Evolutionary conservation across 2,797 vertebrate species (phyloP), one percentile per base, ranked within the genome.

Genomic region (Ispidina lecontei): DNA sequence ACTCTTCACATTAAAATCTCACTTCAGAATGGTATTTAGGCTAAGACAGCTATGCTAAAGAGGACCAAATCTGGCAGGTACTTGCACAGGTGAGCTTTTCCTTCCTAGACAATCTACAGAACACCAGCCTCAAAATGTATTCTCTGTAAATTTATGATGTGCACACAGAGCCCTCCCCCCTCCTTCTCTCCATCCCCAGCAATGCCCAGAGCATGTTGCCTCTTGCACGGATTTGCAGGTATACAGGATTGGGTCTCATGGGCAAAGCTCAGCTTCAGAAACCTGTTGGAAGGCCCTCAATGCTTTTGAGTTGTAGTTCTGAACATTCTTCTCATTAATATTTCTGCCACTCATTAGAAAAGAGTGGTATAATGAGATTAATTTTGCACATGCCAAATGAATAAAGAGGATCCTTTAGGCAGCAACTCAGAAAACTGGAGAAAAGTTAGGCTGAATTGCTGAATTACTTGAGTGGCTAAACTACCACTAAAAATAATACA

Each of bases 271-370:
- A 67, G 25, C 44, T 56, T 37, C 43, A 73, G 21, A 63, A 72
- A 62, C 14, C 35, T 13, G 9, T 3, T n/a, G 35, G 35, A 72
- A 91, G 5, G 47, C 21, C 69, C 59, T 81, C 46, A 43, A 18
- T 0, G 2, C n/a, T 33, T 67, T 6, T 6, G 26, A 79, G 16
- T 4, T 51, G 14, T 2, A 54, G 29, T n/a, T 55, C n/a, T 7
- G 11, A 35, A 25, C 13, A 20, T 60, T 71, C 14, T 22, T 46
- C 33, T 47, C 35, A 33, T 41, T 26, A 46, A 29, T 14, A 7
- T 20, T 76, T 79, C 55, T 67, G 41, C 4, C 10, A 25, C 14
- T 58, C 25, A 20, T 55, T 31, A 56, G 8, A 68, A 35, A 72
- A 55, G 23, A 49, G 23, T 1, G 4, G 15, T 14, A 44, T 12